Evolutionary conservation across 2,797 vertebrate genomes (phyloP).

Genomic region (Sebastes steindachneri): DNA sequence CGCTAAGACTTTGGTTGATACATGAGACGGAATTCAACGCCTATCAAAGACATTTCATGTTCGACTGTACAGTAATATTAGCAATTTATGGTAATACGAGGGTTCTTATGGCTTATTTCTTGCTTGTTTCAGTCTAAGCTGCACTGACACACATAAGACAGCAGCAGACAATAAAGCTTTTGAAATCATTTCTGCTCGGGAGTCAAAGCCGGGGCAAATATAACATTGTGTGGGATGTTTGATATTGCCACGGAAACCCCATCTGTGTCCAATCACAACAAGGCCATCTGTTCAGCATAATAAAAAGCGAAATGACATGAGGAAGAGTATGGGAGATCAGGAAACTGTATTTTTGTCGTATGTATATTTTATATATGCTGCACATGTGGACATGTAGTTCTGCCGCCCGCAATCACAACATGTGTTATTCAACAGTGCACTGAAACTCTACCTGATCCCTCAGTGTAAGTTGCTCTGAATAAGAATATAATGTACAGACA

Average conservation of each 20-base stretch:
- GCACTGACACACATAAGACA: slow-evolving; percentile 53
- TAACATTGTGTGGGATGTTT: slow-evolving; percentile 74
- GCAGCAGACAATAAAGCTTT: slow-evolving; percentile 64
- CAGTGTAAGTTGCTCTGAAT: neutral
- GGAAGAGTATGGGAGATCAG: slow-evolving; percentile 25
- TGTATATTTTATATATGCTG: neutral
- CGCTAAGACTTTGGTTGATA: slow-evolving; percentile 29
- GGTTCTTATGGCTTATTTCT: slow-evolving; percentile 25
- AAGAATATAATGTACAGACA: neutral
- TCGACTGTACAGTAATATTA: slow-evolving; percentile 12
- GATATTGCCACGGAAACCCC: slow-evolving; percentile 71
- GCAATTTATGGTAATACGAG: slow-evolving; percentile 16
- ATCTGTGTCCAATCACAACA: slow-evolving; percentile 79
- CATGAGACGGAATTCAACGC: slow-evolving; percentile 34
- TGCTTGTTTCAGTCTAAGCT: slow-evolving; percentile 53
- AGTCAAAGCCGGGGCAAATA: slow-evolving; percentile 66
- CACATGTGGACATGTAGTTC: slow-evolving; percentile 11
- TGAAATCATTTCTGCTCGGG: slow-evolving; percentile 57
- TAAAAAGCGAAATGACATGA: slow-evolving; percentile 41
- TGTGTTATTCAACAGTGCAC: neutral
- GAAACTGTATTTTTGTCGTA: slow-evolving; percentile 21
- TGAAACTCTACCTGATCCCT: neutral
- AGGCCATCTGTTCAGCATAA: slow-evolving; percentile 72
- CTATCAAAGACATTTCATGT: slow-evolving; percentile 17
- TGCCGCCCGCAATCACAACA: slow-evolving; percentile 18